phyloP scores from a whole-genome alignment of 1,140 invertebrate genomes.

The Scaptomyza hsui region DNA sequence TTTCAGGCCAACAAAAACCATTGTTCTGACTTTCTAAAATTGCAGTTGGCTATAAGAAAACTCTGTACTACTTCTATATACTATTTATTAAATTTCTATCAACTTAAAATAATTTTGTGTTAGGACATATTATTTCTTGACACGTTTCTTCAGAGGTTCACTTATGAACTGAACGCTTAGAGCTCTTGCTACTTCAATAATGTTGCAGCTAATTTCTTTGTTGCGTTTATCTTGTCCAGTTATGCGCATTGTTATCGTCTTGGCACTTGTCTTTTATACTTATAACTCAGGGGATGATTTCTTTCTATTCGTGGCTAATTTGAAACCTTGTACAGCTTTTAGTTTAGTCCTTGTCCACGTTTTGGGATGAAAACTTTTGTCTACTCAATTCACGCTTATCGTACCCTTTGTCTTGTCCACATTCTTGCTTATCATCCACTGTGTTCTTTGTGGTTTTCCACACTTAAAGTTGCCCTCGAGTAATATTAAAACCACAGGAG shows the following conservation, averaged over 20 bases:
- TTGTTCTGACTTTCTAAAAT: no score
- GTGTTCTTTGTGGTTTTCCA: conserved; percentile 23
- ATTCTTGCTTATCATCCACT: conserved; percentile 49
- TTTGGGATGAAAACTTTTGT: conserved; percentile 49
- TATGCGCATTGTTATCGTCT: conserved; percentile 25
- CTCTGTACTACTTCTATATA: no score
- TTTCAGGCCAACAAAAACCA: no score
- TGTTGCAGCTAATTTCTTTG: conserved; percentile 23
- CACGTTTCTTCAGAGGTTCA: background rate
- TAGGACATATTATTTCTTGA: background rate
- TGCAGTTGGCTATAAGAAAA: no score
- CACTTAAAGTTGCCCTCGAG: conserved; percentile 45
- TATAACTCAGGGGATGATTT: conserved; percentile 52
- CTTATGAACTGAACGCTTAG: background rate
- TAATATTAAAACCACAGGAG: conserved; percentile 38
- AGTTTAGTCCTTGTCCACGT: conserved; percentile 36
- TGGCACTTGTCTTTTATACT: conserved; percentile 36
- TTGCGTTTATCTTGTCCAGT: conserved; percentile 28
- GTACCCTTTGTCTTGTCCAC: conserved; percentile 38
- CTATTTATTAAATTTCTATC: no score
- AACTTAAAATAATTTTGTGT: no score
- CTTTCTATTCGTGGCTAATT: conserved; percentile 51
- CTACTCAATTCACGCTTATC: conserved; percentile 39
- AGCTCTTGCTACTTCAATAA: conserved; percentile 8
- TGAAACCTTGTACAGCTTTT: conserved; percentile 25